Evolutionary conservation across 2,888 invertebrate species (phyloP), one percentile per base, ranked within the genome.

Genomic region (Paralinhomoeus sp.): DNA sequence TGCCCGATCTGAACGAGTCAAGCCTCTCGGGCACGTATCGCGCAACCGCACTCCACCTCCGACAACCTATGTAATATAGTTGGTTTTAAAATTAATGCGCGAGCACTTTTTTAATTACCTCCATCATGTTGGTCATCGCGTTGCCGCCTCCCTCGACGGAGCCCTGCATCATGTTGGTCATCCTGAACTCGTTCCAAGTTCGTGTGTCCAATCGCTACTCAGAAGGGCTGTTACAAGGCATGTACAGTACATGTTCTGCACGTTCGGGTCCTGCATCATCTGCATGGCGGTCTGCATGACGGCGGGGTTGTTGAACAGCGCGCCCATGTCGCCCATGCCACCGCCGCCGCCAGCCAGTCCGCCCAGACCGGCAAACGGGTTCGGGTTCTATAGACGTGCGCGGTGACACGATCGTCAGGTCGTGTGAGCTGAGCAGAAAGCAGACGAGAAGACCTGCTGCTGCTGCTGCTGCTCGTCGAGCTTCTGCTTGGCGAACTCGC

Each of bases 271-370:
- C n/a, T 73, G 70, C 53, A 83, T 71, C 75, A 84, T 76, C 59
- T 78, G 77, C 7, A 76, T 74, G 3, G 82, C 81, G 76, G 83
- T 79, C 54, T 75, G 77, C 62, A 83, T 72, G 48, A 87, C 68
- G 18, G 76, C 74, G 3, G 83, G 82, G 63, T 83, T 82, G 57
- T 73, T 77, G 45, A 84, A 69, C 46, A 84, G 64, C 9, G 43
- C 48, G 13, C 48, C 52, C 37, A 57, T 41, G 42, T 52, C 53
- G 22, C 52, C 50, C 48, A 50, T 46, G n/a, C 56, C 53, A n/a
- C 41, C 41, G 23, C 39, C 24, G 41, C 48, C 44, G 39, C 42
- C 33, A 34, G 35, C 37, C 34, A 34, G 33, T 41, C 23, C 27
- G 39, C 40, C 41, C 46, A 37, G 21, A 45, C 38, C 22, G 12